Conservation (phyloP, 1,140 invertebrate genomes). For the Nautilus pompilius region DNA sequence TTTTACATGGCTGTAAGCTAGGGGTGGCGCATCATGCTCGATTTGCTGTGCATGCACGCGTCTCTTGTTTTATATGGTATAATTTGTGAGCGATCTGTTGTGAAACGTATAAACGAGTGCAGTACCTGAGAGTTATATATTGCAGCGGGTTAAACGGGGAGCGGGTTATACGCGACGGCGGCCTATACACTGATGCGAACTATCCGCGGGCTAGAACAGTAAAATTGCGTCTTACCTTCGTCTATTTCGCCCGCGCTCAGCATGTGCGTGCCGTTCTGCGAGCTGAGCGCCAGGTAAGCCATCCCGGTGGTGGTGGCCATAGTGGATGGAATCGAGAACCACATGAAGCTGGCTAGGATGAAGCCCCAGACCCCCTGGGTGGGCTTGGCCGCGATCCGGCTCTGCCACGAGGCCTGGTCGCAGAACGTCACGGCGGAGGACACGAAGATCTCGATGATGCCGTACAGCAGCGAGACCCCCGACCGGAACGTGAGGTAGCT, state of each 20-base stretch:
- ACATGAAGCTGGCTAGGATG: constrained; percentile 50
- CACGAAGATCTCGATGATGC: constrained; percentile 51
- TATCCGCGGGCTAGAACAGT: too few relatives aligned
- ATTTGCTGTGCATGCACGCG: too few relatives aligned
- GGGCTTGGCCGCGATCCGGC: constrained; percentile 44
- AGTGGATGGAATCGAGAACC: constrained; percentile 52
- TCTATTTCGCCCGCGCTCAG: constrained; percentile 36
- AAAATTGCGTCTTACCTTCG: constrained; percentile 29
- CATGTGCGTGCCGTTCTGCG: constrained; percentile 35
- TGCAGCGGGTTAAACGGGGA: too few relatives aligned
- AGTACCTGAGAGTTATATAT: too few relatives aligned
- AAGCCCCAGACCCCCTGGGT: constrained; percentile 50
- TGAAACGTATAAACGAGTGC: too few relatives aligned
- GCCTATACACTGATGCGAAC: too few relatives aligned
- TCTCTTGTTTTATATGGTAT: too few relatives aligned
- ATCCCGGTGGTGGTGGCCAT: constrained; percentile 52
- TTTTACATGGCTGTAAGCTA: too few relatives aligned
- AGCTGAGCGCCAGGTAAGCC: constrained; percentile 43
- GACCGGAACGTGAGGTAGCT: constrained; percentile 48
- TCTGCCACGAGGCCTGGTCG: constrained; percentile 54
- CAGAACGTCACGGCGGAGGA: constrained; percentile 53
- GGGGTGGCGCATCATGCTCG: too few relatives aligned
- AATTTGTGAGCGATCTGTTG: too few relatives aligned
- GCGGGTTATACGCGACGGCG: too few relatives aligned
- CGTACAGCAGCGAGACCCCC: constrained; percentile 45